A percentile compares a stretch with the other conserved stretches of the same genome.
These are phyloP conservation scores for Microtus montanus DNA, from an alignment of 2,113 vertebrate species.

Conservation along the genomic window DNA sequence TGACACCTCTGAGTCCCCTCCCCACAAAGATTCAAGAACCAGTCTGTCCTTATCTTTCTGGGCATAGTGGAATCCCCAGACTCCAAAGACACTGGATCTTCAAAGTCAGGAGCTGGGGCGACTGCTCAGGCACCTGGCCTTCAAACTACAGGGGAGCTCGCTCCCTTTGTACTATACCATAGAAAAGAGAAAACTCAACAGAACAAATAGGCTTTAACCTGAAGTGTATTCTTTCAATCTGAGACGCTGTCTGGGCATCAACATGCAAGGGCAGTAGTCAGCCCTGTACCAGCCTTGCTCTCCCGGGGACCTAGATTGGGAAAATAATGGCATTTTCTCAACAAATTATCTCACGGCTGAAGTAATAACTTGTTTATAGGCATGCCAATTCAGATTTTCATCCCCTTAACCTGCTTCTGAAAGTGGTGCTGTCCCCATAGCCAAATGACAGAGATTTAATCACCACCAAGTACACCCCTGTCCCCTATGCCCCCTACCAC, in stretches of 20 bases:
- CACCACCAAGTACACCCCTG: not conserved
- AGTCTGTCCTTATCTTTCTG: not conserved
- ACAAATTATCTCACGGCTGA: constrained; percentile 38
- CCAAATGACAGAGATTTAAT: constrained; percentile 43
- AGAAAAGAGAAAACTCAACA: constrained; percentile 60
- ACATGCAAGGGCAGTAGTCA: not conserved
- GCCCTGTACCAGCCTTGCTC: not conserved
- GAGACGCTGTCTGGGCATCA: constrained; percentile 2
- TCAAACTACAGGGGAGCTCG: not conserved
- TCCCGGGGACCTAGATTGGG: constrained; percentile 12
- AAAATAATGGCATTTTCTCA: constrained; percentile 73
- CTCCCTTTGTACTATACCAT: not conserved
- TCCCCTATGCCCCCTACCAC: not conserved
- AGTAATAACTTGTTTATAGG: constrained; percentile 74
- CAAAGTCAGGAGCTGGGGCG: rapidly evolving
- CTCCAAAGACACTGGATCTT: not conserved
- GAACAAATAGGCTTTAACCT: constrained; percentile 66
- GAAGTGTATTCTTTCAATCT: not conserved
- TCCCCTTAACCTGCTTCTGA: constrained; percentile 52
- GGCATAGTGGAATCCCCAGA: not conserved
- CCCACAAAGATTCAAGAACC: not conserved
- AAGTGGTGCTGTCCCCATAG: not conserved
- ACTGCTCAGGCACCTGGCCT: not conserved
- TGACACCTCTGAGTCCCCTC: no score
- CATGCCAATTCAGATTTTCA: constrained; percentile 67